Percentiles rank a stretch among this genome's conserved stretches.
Evolutionary conservation across 1,140 invertebrate species (phyloP).

Genomic region (Danaus plexippus): DNA sequence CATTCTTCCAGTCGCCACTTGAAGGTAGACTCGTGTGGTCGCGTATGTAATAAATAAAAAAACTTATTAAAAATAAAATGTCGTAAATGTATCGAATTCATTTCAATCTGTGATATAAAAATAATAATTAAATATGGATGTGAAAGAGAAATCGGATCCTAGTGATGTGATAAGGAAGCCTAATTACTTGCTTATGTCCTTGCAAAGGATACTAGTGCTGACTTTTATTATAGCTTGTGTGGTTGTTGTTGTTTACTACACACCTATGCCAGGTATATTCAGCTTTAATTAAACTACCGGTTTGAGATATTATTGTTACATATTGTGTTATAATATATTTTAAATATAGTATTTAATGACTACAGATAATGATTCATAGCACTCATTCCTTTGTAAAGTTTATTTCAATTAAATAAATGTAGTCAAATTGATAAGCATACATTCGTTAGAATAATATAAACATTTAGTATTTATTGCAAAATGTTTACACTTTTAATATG

Average conservation of each 20-base stretch:
- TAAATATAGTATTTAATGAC: too few relatives aligned
- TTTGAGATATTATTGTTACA: too few relatives aligned
- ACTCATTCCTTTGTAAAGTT: too few relatives aligned
- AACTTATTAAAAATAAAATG: constrained; percentile 37
- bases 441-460: too few relatives aligned
- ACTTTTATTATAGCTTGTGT: constrained; percentile 73
- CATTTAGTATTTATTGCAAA: too few relatives aligned
- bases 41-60: constrained; percentile 30
- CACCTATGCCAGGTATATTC: constrained; percentile 76
- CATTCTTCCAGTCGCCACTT: constrained; percentile 52
- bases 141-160: constrained; percentile 38
- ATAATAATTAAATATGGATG: constrained; percentile 33
- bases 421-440: too few relatives aligned
- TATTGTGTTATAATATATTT: too few relatives aligned
- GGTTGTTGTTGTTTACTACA: constrained; percentile 78
- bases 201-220: constrained; percentile 65
- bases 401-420: too few relatives aligned
- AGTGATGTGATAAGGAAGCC: constrained; percentile 46
- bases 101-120: constrained; percentile 8
- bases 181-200: constrained; percentile 67
- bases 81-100: constrained; percentile 20
- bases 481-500: too few relatives aligned
- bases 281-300: too few relatives aligned
- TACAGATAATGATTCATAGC: too few relatives aligned
- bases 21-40: constrained; percentile 56